A percentile compares a stretch with the other conserved stretches of the same genome.
Conservation (phyloP, 2,797 vertebrate species). For the Lacerta viridis region DNA sequence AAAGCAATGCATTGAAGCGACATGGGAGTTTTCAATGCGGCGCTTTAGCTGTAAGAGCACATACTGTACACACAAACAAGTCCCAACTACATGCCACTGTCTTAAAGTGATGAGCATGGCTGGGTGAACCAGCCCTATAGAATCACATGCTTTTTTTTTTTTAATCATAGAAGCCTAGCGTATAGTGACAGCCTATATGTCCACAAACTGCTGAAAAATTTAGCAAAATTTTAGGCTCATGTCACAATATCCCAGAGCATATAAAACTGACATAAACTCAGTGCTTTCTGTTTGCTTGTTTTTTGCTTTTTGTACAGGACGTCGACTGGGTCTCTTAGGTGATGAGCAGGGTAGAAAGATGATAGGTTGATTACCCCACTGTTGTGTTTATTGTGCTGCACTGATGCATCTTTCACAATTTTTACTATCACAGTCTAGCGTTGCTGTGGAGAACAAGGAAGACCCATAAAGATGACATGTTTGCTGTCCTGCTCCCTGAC, state of each 20-base stretch:
- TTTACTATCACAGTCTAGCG: slow-evolving; percentile 74
- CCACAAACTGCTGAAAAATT: not conserved
- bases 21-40: not conserved
- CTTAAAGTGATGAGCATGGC: not conserved
- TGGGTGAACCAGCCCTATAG: not conserved
- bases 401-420: slow-evolving; percentile 63
- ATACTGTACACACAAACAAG: not conserved
- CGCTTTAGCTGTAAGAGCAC: not conserved
- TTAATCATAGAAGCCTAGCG: not conserved
- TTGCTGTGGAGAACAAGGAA: slow-evolving; percentile 78
- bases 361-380: slow-evolving; percentile 79
- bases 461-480: slow-evolving; percentile 85
- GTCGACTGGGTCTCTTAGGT: slow-evolving; percentile 60
- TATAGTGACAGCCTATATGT: not conserved
- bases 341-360: slow-evolving; percentile 67
- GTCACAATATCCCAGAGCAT: not conserved
- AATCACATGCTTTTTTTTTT: not conserved
- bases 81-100: not conserved
- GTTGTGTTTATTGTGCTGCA: slow-evolving; percentile 58
- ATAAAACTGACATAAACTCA: slow-evolving; percentile 34
- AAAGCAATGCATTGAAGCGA: not conserved
- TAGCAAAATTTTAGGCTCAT: slow-evolving; percentile 18
- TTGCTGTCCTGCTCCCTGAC: slow-evolving; percentile 82
- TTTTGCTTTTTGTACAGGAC: slow-evolving; percentile 37
- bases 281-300: not conserved